These are phyloP conservation scores for Linepithema humile DNA, from an alignment of 1,140 invertebrate genomes.

Conservation along the genomic window DNA sequence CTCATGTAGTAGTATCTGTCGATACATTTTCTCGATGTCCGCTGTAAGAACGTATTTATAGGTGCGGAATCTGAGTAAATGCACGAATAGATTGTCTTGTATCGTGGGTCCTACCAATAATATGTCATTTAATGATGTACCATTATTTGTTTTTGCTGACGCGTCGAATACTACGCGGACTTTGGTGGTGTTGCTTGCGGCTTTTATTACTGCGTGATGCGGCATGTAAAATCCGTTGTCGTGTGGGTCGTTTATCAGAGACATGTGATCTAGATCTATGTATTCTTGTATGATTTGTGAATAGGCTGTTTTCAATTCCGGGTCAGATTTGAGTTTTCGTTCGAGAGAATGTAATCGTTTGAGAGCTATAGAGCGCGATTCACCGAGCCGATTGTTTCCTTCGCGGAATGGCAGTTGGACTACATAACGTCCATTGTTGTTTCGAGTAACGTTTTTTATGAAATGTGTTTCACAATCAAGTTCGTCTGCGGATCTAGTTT, in stretches of 20 bases:
- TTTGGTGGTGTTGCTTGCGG: not conserved
- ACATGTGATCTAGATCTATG: not conserved
- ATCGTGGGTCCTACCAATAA: not conserved
- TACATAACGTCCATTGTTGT: not conserved
- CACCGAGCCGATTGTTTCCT: not conserved
- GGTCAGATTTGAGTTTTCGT: not conserved
- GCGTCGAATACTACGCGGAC: not conserved
- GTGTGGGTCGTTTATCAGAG: not conserved
- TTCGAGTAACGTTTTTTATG: not conserved
- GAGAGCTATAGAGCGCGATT: not conserved
- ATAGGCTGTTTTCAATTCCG: not conserved
- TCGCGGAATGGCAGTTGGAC: not conserved
- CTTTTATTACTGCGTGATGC: not conserved
- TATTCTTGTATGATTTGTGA: not conserved
- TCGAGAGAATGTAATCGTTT: not conserved
- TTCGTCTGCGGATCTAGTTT: not conserved
- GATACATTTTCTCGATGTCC: slow-evolving; percentile 11
- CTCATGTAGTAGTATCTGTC: not conserved
- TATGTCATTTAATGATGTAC: not conserved
- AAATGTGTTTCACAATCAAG: not conserved
- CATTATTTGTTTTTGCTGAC: not conserved
- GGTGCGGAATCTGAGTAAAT: not conserved
- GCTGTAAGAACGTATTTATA: not conserved
- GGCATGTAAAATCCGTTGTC: not conserved
- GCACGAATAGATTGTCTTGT: slow-evolving; percentile 19